Evolutionary conservation across 2,113 vertebrate species (phyloP), one percentile per base, ranked within the genome.

Genomic region (Sceloporus undulatus): DNA sequence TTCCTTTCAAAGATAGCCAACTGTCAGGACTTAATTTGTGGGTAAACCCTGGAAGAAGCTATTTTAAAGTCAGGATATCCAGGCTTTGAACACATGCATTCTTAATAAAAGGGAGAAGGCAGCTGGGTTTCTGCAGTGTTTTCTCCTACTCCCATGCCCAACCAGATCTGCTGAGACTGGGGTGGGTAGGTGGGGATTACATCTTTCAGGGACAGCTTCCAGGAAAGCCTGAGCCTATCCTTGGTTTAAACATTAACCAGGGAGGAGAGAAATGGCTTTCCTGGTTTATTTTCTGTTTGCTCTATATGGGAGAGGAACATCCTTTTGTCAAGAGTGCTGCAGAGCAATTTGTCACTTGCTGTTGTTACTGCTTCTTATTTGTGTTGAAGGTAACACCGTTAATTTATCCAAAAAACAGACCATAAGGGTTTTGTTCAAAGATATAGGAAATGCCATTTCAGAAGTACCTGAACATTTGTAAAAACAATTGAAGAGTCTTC

Each of bases 201-300:
- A 23, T 52, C 16, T 29, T 83, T 48, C 59, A 76, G 66, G 25
- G 40, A 71, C 42, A 27, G 74, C 42, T 83, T 77, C 62, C 48
- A 38, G 62, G 59, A 78, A 88, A 80, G 52, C 52, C 9, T 59
- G n/a, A 77, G 10, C 62, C 73, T n/a, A 59, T 34, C 27, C 38
- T 23, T 59, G 25, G 87, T 88, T 88, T 88, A 88, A 77, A 77
- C 68, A 88, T 88, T 88, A 88, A 88, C 81, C 23, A 79, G 29
- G 19, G 65, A 66, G 59, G 38, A 13, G 56, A 13, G 16, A n/a
- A 27, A 62, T 48, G 16, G 62, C n/a, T 70, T 83, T 88, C 80
- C 13, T 68, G 71, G 21, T 34, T 82, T 75, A 71, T 74, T 56
- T 77, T 68, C 27, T 38, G 66, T 68, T 88, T 68, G 74, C 42